Base-by-base conservation (phyloP, 1,140 invertebrate genomes). In the Homalodisca vitripennis region DNA sequence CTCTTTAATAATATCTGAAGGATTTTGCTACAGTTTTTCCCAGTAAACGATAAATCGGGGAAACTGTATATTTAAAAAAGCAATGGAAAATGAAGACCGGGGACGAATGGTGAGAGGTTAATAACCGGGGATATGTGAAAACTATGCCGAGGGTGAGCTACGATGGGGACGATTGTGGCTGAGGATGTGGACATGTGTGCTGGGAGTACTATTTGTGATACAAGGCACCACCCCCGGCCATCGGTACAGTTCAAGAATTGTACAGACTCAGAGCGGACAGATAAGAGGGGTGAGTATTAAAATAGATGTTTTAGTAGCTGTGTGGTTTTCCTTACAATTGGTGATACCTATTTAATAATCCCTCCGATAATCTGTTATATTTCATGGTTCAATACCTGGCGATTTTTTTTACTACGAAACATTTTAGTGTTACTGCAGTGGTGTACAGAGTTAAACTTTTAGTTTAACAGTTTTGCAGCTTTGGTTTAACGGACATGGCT, bases 251-350 rank as follows among this genome's bases (percentile, higher is more conserved):
- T 85, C 84, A 62, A 79, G 86, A 71, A 86, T 88, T 68, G 86
- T 89, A 13, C 84, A 85, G 73, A 89, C 86, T 2, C 81, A 87
- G 73, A 79, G 84, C 77, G 89, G 89, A 48, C 84, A 85, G 22
- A 87, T 91, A 66, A 81, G 88, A 70, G 89, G 89, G 32, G 81
- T 88, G 48, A 87, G 73, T 72, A 53, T 3, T 14, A 55, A 12
- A 46, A n/a, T n/a, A n/a, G 34, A 41, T 41, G 2, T 26, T 6
- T 34, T 12, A 13, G 14, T 34, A 47, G 30, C 10, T 62, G 30
- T 26, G 14, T 71, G 14, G 12, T 51, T 27, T 62, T 70, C 20
- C 27, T 62, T 64, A 62, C 20, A 68, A 66, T 47, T 20, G 64
- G 3, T 66, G 17, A 41, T 10, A 10, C 6, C 17, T 41, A 10